These are phyloP conservation scores for Marmota monax DNA, from an alignment of 2,113 vertebrate genomes.

Conservation along the genomic window DNA sequence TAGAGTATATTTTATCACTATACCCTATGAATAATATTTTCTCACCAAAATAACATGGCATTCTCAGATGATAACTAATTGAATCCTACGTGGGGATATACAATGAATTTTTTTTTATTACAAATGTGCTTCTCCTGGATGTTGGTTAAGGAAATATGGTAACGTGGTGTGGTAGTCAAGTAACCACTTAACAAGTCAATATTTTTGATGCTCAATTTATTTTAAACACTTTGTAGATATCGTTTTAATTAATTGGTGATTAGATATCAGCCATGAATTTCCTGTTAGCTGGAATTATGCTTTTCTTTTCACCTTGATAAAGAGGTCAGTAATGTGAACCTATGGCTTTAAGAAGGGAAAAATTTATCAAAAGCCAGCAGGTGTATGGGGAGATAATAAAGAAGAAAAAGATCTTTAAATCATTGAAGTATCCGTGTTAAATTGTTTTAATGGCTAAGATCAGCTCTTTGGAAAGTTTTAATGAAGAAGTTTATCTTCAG, in stretches of 20 bases:
- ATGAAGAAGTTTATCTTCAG: neutral
- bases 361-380: neutral
- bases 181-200: neutral
- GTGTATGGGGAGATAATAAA: neutral
- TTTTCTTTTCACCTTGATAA: neutral
- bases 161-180: no score
- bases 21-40: neutral
- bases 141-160: neutral
- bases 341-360: neutral
- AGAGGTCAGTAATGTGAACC: neutral
- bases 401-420: neutral
- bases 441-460: neutral
- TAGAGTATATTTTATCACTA: neutral
- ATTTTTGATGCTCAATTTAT: neutral
- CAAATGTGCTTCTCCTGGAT: neutral
- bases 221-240: neutral
- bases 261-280: neutral
- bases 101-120: neutral
- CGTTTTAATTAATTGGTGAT: neutral
- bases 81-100: neutral
- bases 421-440: neutral
- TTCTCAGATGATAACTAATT: neutral
- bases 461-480: neutral
- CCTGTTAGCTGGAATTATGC: neutral
- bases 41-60: neutral